phyloP scores from a whole-genome alignment of 64 coral and sea anemone genomes.

The Stichodactyla helianthus region DNA sequence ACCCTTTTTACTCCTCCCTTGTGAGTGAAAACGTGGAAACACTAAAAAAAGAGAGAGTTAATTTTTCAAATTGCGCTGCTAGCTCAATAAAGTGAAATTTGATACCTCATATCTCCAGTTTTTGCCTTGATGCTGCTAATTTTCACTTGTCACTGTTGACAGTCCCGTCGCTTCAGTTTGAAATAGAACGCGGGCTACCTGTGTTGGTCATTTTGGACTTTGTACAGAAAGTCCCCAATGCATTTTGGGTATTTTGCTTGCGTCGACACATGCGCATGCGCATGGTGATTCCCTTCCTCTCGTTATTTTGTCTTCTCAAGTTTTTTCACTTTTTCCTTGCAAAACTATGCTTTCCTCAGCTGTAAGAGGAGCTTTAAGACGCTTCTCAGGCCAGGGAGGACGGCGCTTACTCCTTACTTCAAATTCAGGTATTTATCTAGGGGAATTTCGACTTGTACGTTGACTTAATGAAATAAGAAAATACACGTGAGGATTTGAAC shows the following conservation, averaged over 20 bases:
- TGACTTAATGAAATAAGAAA: not conserved
- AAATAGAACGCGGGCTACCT: not conserved
- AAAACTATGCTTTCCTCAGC: slow-evolving; percentile 56
- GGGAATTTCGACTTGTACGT: not conserved
- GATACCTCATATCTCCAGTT: too few species aligned
- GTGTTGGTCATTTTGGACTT: slow-evolving; percentile 27
- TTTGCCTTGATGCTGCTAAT: too few species aligned
- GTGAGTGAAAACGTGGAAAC: too few species aligned
- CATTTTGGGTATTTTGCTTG: slow-evolving; percentile 33
- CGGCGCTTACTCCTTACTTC: slow-evolving; percentile 30
- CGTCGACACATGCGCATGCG: slow-evolving; percentile 56
- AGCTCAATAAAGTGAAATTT: too few species aligned
- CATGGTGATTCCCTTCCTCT: slow-evolving; percentile 11
- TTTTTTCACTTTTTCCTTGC: slow-evolving; percentile 17
- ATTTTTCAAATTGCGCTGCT: too few species aligned
- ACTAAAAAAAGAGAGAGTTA: too few species aligned
- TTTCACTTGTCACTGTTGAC: too few species aligned
- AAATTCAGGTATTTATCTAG: slow-evolving; percentile 38
- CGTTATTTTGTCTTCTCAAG: not conserved
- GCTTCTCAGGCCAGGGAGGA: slow-evolving; percentile 17
- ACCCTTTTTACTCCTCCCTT: too few species aligned
- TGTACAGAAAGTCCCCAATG: slow-evolving; percentile 13
- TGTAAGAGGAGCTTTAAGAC: slow-evolving; percentile 38
- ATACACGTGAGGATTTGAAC: not conserved
- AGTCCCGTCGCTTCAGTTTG: too few species aligned